Percentiles rank a stretch among this genome's conserved stretches.
phyloP scores from a whole-genome alignment of 2,113 vertebrate genomes.

The Galbula dea region DNA sequence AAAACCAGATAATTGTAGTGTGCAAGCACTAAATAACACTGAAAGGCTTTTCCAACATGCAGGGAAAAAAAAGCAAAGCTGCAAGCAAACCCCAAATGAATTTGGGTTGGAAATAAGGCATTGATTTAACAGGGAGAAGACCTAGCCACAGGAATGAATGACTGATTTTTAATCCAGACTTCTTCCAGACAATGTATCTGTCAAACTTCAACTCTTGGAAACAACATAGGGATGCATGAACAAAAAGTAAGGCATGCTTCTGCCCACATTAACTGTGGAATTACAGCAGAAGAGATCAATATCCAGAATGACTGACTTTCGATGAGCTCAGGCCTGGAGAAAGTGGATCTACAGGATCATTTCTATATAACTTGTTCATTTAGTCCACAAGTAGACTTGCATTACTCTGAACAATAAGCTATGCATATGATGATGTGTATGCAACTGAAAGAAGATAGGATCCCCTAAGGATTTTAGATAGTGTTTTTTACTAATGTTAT shows the following conservation, averaged over 20 bases:
- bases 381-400: no score
- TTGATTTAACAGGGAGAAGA: not conserved
- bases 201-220: not conserved
- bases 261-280: not conserved
- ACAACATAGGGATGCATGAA: not conserved
- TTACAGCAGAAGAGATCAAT: not conserved
- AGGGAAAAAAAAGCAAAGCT: not conserved
- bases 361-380: not conserved
- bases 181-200: not conserved
- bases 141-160: not conserved
- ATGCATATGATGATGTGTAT: not conserved
- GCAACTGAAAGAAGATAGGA: not conserved
- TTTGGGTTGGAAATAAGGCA: not conserved
- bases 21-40: not conserved
- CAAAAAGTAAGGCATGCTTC: not conserved
- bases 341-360: not conserved
- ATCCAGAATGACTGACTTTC: not conserved
- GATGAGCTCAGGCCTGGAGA: not conserved
- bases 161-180: not conserved
- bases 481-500: not conserved
- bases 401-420: not conserved
- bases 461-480: not conserved
- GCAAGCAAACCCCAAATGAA: not conserved
- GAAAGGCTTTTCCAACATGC: not conserved
- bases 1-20: not conserved